These are phyloP conservation scores for Tursiops truncatus DNA, from an alignment of 2,113 vertebrate genomes.

Conservation along the genomic window DNA sequence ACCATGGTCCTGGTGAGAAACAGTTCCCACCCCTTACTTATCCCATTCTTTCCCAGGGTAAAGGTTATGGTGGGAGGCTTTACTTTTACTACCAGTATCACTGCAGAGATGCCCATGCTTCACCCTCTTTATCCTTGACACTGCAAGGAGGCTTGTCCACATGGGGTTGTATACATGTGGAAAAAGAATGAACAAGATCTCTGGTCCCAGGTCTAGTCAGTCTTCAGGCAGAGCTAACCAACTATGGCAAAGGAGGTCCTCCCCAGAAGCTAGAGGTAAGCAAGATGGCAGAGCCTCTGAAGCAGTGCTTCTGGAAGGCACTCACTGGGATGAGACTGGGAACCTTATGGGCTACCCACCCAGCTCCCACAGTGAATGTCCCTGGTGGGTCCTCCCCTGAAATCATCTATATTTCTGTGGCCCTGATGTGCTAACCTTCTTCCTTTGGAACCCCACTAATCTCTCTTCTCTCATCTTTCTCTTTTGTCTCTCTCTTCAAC, in stretches of 20 bases:
- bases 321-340: background rate
- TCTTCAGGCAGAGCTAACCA: background rate
- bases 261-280: background rate
- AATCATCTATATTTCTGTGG: background rate
- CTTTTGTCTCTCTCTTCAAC: background rate
- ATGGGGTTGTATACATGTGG: background rate
- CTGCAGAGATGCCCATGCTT: background rate
- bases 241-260: background rate
- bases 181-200: background rate
- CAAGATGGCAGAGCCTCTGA: background rate
- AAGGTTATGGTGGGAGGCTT: background rate
- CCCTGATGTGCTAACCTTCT: background rate
- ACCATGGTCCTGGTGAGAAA: background rate
- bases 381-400: background rate
- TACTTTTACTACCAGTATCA: background rate
- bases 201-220: background rate
- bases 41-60: background rate
- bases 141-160: background rate
- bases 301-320: no score
- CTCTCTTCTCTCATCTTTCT: background rate
- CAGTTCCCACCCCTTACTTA: background rate
- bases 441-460: background rate
- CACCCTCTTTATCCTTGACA: background rate
- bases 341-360: background rate
- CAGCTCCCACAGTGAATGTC: background rate